Conservation (phyloP, 2,113 vertebrate species). For the Sporophila hypoxantha region DNA sequence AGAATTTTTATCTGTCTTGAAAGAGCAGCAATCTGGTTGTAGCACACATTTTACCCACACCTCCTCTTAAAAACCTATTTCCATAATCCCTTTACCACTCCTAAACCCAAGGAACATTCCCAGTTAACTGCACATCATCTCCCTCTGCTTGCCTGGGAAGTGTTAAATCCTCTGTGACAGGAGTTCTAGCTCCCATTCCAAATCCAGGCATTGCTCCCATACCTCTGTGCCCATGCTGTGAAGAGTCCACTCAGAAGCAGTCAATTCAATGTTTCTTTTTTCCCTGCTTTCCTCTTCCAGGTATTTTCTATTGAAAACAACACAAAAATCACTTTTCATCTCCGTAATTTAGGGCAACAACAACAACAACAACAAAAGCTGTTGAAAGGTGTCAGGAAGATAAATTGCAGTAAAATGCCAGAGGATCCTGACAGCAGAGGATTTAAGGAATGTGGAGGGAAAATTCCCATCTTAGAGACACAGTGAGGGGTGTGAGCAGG, state of each 20-base stretch:
- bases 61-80: neutral
- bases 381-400: neutral
- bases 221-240: conserved; percentile 76
- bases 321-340: neutral
- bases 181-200: neutral
- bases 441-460: neutral
- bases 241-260: conserved; percentile 79
- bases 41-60: neutral
- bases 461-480: neutral
- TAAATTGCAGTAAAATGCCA: neutral
- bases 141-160: neutral
- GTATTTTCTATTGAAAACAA: conserved; percentile 74
- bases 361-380: neutral
- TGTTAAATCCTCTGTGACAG: accelerated
- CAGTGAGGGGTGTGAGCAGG: neutral
- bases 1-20: neutral
- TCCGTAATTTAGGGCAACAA: neutral
- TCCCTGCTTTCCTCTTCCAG: conserved; percentile 83
- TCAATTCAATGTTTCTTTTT: conserved; percentile 82
- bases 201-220: conserved; percentile 5
- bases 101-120: neutral
- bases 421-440: neutral
- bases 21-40: neutral
- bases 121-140: neutral
- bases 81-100: neutral